Evolutionary conservation across 2,113 vertebrate genomes (phyloP).

Genomic region (Ivindomyrus marchei): DNA sequence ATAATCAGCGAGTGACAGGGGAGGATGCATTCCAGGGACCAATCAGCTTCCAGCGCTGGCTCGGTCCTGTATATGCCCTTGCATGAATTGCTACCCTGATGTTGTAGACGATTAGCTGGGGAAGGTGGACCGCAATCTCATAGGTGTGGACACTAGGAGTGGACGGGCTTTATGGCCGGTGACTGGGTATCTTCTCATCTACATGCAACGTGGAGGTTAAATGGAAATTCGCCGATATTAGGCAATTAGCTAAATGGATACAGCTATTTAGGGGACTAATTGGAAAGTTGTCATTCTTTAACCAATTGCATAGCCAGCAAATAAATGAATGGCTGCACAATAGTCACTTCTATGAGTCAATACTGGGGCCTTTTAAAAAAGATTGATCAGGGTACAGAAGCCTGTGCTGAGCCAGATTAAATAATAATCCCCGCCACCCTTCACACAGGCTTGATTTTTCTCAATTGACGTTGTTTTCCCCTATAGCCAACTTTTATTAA

Average conservation of each 20-base stretch:
- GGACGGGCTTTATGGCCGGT: neutral
- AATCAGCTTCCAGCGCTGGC: neutral
- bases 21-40: neutral
- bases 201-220: slow-evolving; percentile 10
- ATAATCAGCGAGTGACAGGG: neutral
- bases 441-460: neutral
- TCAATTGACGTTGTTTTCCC: neutral
- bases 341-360: slow-evolving; percentile 24
- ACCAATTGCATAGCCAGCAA: slow-evolving; percentile 27
- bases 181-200: neutral
- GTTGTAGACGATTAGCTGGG: neutral
- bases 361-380: slow-evolving; percentile 35
- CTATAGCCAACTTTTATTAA: neutral
- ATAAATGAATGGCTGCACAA: slow-evolving; percentile 32
- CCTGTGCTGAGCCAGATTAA: slow-evolving; percentile 17
- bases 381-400: slow-evolving; percentile 35
- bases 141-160: neutral
- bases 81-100: neutral
- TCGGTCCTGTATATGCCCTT: neutral
- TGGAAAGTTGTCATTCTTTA: slow-evolving; percentile 33
- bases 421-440: slow-evolving; percentile 3
- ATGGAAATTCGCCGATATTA: slow-evolving; percentile 30
- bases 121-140: neutral
- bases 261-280: slow-evolving; percentile 22
- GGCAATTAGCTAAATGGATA: slow-evolving; percentile 39